Percentiles rank a stretch among this genome's conserved stretches.
Conservation (phyloP, 2,888 invertebrate genomes). For the Diogma glabrata region DNA sequence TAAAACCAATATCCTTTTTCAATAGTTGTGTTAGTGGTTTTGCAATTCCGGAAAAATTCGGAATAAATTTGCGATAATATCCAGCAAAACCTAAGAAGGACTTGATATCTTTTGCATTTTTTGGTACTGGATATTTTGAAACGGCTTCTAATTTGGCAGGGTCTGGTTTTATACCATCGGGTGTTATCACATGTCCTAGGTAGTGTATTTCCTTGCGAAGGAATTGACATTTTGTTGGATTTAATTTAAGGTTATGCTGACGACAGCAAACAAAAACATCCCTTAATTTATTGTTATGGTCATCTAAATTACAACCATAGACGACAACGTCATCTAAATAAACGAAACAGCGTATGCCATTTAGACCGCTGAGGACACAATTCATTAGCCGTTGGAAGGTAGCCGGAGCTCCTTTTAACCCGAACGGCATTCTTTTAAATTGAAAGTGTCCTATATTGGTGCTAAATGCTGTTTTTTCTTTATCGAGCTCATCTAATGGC, state of each 20-base stretch:
- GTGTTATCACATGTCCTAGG: conserved; percentile 11
- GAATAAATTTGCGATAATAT: neutral
- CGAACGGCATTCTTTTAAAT: neutral
- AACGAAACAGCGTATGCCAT: too few species aligned
- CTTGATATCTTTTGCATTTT: neutral
- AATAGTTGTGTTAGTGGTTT: neutral
- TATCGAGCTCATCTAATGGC: neutral
- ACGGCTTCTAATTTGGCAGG: conserved; percentile 11
- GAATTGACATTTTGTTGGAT: neutral
- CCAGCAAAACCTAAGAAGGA: neutral
- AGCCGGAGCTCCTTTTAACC: neutral
- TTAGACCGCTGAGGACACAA: too few species aligned
- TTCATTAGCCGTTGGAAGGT: too few species aligned
- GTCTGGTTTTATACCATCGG: conserved; percentile 14
- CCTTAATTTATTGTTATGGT: too few species aligned
- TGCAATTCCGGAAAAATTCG: neutral
- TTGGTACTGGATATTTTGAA: conserved; percentile 12
- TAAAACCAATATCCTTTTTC: too few species aligned
- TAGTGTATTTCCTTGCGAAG: neutral
- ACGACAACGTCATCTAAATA: too few species aligned
- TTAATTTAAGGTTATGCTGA: too few species aligned
- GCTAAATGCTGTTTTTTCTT: neutral
- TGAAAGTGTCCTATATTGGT: too few species aligned
- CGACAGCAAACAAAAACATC: too few species aligned
- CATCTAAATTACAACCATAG: too few species aligned